Conservation (phyloP, 2,113 vertebrate genomes). For the Sinocyclocheilus anophthalmus region DNA sequence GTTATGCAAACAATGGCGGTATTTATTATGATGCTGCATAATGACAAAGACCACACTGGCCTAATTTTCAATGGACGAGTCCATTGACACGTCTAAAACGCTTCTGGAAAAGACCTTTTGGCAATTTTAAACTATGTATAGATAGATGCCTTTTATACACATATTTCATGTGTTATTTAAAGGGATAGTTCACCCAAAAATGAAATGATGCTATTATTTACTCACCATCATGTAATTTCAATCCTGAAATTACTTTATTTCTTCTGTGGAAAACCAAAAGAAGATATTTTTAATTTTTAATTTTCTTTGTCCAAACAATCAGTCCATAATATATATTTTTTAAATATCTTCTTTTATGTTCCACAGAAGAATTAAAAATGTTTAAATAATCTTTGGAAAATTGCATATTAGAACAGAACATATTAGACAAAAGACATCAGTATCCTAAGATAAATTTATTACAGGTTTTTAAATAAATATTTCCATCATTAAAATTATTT, state of each 20-base stretch:
- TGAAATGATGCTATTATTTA: no score
- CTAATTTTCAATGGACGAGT: slow-evolving; percentile 23
- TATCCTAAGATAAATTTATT: slow-evolving; percentile 88
- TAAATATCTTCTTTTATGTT: background rate
- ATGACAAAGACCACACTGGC: slow-evolving; percentile 30
- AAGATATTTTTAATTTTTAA: background rate
- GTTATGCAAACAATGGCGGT: slow-evolving; percentile 57
- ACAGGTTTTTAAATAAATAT: slow-evolving; percentile 93
- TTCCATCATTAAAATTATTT: slow-evolving; percentile 88
- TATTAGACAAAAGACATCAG: slow-evolving; percentile 60
- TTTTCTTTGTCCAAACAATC: no score
- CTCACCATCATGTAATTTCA: background rate
- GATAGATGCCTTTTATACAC: background rate
- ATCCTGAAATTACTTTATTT: background rate
- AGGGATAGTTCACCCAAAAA: background rate
- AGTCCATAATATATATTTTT: no score
- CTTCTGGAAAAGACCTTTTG: background rate
- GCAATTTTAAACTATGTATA: background rate
- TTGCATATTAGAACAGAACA: background rate
- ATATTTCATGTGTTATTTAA: background rate
- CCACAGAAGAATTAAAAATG: background rate
- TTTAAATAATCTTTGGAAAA: background rate
- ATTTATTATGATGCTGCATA: slow-evolving; percentile 54
- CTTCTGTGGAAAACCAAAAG: background rate
- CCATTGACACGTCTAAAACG: background rate